Evolutionary conservation across 2,888 invertebrate genomes (phyloP).

Genomic region (Oscheius onirici): DNA sequence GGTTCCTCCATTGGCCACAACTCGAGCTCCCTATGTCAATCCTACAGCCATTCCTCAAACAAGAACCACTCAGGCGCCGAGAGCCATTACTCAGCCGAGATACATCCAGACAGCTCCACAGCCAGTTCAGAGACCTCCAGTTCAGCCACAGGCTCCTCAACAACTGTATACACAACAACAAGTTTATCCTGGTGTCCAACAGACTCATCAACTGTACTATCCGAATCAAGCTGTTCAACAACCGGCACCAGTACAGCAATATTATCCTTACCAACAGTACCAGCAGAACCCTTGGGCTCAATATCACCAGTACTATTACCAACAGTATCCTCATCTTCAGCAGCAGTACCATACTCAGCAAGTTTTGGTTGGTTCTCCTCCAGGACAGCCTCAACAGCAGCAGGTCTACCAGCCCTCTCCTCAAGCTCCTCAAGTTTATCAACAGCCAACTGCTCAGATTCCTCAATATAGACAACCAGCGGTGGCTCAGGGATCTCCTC

Average conservation of each 20-base stretch:
- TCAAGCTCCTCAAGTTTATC: background rate
- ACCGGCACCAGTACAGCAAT: conserved; percentile 9
- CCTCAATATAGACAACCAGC: background rate
- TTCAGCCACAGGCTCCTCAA: too few relatives aligned
- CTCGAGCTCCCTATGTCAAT: background rate
- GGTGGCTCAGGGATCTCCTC: background rate
- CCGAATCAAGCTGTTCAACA: conserved; percentile 18
- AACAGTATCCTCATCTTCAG: conserved; percentile 5
- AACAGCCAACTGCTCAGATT: background rate
- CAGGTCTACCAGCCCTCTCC: background rate
- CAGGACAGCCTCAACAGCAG: conserved; percentile 5
- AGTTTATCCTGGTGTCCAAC: background rate
- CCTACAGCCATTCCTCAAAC: background rate
- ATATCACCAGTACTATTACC: background rate
- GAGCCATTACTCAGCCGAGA: background rate
- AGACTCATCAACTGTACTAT: conserved; percentile 1
- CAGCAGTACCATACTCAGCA: conserved; percentile 16
- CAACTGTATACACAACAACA: too few relatives aligned
- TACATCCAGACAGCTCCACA: background rate
- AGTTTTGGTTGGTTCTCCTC: background rate
- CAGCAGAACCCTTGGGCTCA: background rate
- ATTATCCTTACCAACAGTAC: background rate
- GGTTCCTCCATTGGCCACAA: background rate
- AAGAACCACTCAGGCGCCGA: background rate
- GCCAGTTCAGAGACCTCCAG: background rate